A percentile compares a stretch with the other conserved stretches of the same genome.
These are phyloP conservation scores for Mesopsocus fuscifrons DNA, from an alignment of 2,888 invertebrate genomes.

Conservation along the genomic window DNA sequence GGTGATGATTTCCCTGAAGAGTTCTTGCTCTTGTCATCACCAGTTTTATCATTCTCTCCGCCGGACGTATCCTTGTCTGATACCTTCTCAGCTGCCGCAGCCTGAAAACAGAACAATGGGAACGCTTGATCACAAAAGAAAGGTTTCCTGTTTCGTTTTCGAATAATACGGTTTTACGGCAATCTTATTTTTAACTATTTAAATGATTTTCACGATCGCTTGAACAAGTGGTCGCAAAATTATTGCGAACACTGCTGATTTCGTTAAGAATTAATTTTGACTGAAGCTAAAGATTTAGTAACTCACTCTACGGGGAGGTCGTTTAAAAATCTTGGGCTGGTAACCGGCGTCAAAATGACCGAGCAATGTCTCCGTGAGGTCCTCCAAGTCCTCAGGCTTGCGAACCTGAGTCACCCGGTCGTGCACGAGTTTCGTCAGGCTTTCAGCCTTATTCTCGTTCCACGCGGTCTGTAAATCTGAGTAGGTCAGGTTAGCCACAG, in stretches of 20 bases:
- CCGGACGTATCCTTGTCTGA: background rate
- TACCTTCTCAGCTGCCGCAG: background rate
- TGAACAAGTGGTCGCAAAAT: too few species aligned
- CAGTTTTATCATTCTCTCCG: conserved; percentile 4
- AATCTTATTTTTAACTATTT: too few species aligned
- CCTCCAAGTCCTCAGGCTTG: conserved; percentile 4
- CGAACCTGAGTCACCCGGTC: background rate
- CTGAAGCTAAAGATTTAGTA: background rate
- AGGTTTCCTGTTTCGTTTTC: too few species aligned
- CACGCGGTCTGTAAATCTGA: conserved; percentile 42
- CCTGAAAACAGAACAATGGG: too few species aligned
- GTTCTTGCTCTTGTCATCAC: conserved; percentile 2
- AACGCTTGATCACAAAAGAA: too few species aligned
- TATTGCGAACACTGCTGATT: too few species aligned
- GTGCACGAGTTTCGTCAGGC: background rate
- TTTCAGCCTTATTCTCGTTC: conserved; percentile 23
- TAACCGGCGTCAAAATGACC: conserved; percentile 5
- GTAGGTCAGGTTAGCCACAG: conserved; percentile 56
- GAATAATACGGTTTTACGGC: too few species aligned
- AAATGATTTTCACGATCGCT: too few species aligned
- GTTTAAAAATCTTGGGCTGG: background rate
- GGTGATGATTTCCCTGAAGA: conserved; percentile 7
- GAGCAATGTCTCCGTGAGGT: conserved; percentile 1
- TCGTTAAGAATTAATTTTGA: too few species aligned
- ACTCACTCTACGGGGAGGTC: background rate